These are phyloP conservation scores for Zophobas atratus DNA, from an alignment of 1,140 invertebrate genomes.

Conservation along the genomic window DNA sequence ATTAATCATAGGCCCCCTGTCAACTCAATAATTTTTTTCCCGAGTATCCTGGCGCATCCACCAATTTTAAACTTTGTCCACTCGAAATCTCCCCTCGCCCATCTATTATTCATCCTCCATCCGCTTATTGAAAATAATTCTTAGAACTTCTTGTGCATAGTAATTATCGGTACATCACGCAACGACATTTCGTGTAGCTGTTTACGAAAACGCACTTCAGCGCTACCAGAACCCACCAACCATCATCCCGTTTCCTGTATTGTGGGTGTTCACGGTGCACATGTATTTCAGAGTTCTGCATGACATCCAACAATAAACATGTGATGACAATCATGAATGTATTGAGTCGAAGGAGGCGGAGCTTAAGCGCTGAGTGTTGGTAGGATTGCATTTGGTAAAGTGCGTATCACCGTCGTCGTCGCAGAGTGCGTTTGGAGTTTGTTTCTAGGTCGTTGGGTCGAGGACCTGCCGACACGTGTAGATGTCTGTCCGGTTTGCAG, in stretches of 20 bases:
- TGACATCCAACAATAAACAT: slow-evolving; percentile 33
- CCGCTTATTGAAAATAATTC: slow-evolving; percentile 4
- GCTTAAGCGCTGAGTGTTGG: slow-evolving; percentile 4
- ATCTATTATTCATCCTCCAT: not conserved
- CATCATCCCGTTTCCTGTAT: slow-evolving; percentile 26
- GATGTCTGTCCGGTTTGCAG: slow-evolving; percentile 20
- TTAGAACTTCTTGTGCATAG: not conserved
- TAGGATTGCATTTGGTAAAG: slow-evolving; percentile 36
- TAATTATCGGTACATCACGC: slow-evolving; percentile 12
- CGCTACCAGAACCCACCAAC: slow-evolving; percentile 1
- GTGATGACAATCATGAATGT: slow-evolving; percentile 35
- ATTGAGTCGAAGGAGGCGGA: slow-evolving; percentile 39
- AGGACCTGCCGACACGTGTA: slow-evolving; percentile 43
- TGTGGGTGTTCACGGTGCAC: slow-evolving; percentile 16
- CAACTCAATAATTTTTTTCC: not conserved
- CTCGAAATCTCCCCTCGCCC: slow-evolving; percentile 19
- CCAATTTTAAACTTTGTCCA: slow-evolving; percentile 8
- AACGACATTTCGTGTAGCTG: not conserved
- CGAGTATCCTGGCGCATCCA: slow-evolving; percentile 27
- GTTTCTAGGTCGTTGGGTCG: slow-evolving; percentile 47
- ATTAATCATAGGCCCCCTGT: not conserved
- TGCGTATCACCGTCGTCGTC: slow-evolving; percentile 23
- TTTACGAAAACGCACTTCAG: not conserved
- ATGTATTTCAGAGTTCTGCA: slow-evolving; percentile 11
- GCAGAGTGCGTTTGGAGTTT: slow-evolving; percentile 11